Evolutionary conservation across 2,113 vertebrate genomes (phyloP), one percentile per base, ranked within the genome.

Genomic region (Emydura subglobosa): DNA sequence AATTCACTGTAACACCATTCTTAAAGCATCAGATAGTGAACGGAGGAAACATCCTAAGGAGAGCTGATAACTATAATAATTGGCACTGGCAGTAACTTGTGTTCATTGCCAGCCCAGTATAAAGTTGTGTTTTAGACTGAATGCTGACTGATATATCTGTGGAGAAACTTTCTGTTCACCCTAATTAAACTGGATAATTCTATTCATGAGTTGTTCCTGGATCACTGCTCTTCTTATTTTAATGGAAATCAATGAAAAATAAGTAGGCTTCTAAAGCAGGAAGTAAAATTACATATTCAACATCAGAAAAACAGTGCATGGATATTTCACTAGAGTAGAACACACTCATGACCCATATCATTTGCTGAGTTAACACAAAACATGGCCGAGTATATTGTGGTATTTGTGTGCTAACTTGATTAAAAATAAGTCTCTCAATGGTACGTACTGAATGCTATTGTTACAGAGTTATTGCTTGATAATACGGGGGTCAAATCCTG

Each of bases 151-250:
- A 89, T 97, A 65, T 92, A 91, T 94, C 94, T 97, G 94, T 50
- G 82, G 17, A 94, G 85, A 92, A 97, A 97, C 88, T 97, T 97
- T 95, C 92, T 97, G 87, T 97, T 98, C 96, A 86, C 82, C 95
- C 96, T 98, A 98, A 98, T 98, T 98, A 98, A 98, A 98, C 96
- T 95, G 96, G 93, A 93, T 97, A 98, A 98, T 98, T 93, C 89
- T 97, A 98, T 97, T 97, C 93, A 94, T 93, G 95, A 96, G 92
- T 92, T 93, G 87, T 98, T 98, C 98, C 97, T 98, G 96, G 96
- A 98, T 94, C 96, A 97, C 86, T 91, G 97, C 96, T 98, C 57
- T 96, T 96, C 92, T 97, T 79, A 92, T 91, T 97, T 96, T 97
- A 98, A 95, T 91, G 94, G 95, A 97, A 98, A 98, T 98, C 96